phyloP scores from a whole-genome alignment of 1,140 invertebrate genomes.

The Trichogramma pretiosum region DNA sequence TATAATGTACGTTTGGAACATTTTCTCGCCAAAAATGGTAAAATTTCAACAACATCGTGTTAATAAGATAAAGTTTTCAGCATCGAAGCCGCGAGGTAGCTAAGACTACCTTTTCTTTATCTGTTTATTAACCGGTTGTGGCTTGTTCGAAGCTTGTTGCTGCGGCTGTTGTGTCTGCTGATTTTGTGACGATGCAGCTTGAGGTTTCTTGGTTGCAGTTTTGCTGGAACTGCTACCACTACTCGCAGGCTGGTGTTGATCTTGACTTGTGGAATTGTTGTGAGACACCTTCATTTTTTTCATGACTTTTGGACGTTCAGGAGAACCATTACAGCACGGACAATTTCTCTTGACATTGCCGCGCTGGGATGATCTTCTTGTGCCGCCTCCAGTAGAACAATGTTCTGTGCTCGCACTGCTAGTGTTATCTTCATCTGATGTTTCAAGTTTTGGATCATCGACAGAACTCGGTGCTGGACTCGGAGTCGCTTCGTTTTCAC shows the following conservation, averaged over 20 bases:
- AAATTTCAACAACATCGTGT: too few relatives aligned
- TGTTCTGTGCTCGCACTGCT: constrained; percentile 16
- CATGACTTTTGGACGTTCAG: constrained; percentile 39
- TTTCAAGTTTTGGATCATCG: too few relatives aligned
- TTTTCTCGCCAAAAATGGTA: too few relatives aligned
- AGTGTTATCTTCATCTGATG: constrained; percentile 35
- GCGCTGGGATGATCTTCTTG: constrained; percentile 42
- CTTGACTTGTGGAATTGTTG: not conserved
- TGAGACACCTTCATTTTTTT: constrained; percentile 24
- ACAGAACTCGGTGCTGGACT: constrained; percentile 25
- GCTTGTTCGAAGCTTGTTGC: not conserved
- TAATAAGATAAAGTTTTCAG: constrained; percentile 8
- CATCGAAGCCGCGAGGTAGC: constrained; percentile 19
- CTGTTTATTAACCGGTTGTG: constrained; percentile 27
- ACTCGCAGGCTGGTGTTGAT: constrained; percentile 1
- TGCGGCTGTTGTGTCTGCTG: not conserved
- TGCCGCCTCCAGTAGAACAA: constrained; percentile 25
- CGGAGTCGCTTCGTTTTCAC: constrained; percentile 16
- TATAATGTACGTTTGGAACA: too few relatives aligned
- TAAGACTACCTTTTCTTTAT: constrained; percentile 46
- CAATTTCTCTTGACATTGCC: constrained; percentile 49
- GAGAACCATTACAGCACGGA: constrained; percentile 46
- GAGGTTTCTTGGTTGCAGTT: not conserved
- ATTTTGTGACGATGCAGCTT: not conserved
- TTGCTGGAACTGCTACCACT: not conserved